Evolutionary conservation across 2,113 vertebrate species (phyloP).

Genomic region (Catharus bicknelli): DNA sequence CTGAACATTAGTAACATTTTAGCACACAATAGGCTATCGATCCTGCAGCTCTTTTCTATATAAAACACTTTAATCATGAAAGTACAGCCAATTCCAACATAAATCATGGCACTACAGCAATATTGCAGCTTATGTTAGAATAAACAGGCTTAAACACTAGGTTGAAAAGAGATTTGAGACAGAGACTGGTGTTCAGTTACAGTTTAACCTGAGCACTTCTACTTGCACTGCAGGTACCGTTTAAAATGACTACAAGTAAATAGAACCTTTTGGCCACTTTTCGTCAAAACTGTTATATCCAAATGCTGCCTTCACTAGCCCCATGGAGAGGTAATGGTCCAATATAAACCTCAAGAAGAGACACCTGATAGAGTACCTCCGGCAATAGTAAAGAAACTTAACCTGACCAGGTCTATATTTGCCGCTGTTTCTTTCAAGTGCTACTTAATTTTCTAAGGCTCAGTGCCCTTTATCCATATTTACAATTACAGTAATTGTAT

Average conservation of each 20-base stretch:
- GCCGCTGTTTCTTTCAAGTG: not conserved
- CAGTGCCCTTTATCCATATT: not conserved
- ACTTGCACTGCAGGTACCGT: not conserved
- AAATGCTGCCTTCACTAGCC: not conserved
- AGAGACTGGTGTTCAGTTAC: not conserved
- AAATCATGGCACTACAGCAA: not conserved
- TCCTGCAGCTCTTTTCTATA: not conserved
- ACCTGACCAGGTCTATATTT: not conserved
- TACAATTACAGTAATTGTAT: not conserved
- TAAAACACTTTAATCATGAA: not conserved
- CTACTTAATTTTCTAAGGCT: not conserved
- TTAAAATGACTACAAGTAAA: not conserved
- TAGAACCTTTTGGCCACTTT: not conserved
- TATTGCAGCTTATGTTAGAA: not conserved
- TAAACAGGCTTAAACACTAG: not conserved
- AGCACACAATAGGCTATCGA: not conserved
- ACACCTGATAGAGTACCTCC: not conserved
- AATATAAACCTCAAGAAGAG: not conserved
- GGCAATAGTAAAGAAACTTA: not conserved
- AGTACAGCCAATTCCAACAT: not conserved
- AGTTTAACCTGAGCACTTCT: not conserved
- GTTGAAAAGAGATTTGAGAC: not conserved
- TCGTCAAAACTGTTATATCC: not conserved
- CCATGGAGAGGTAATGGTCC: not conserved
- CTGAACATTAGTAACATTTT: not conserved